phyloP scores from a whole-genome alignment of 1,140 invertebrate genomes.

The Drosophila jambulina region DNA sequence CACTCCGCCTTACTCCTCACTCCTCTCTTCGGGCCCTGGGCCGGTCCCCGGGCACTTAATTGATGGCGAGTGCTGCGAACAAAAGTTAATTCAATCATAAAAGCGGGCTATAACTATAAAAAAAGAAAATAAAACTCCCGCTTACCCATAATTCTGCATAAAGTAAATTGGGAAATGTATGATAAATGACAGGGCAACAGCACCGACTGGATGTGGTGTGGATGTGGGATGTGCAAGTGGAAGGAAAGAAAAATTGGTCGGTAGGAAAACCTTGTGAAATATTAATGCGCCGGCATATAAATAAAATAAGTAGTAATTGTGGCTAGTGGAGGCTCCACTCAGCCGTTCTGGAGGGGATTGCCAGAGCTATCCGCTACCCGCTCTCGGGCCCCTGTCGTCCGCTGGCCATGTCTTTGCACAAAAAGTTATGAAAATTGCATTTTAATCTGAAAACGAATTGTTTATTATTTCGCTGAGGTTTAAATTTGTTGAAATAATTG shows the following conservation, averaged over 20 bases:
- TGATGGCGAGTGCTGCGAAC: slow-evolving; percentile 50
- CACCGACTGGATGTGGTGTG: slow-evolving; percentile 11
- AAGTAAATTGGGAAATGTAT: slow-evolving; percentile 68
- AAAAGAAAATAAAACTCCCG: slow-evolving; percentile 1
- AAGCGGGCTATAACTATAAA: slow-evolving; percentile 63
- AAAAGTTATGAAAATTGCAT: slow-evolving; percentile 84
- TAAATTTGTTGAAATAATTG: slow-evolving; percentile 84
- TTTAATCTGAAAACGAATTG: slow-evolving; percentile 84
- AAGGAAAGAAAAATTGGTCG: slow-evolving; percentile 57
- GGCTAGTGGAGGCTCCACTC: slow-evolving; percentile 48
- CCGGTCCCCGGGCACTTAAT: slow-evolving; percentile 21
- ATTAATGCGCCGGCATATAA: slow-evolving; percentile 82
- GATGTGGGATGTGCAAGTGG: slow-evolving; percentile 10
- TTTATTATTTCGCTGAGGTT: slow-evolving; percentile 84
- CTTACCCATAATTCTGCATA: slow-evolving; percentile 48
- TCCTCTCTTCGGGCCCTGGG: background rate
- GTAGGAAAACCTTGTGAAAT: slow-evolving; percentile 71
- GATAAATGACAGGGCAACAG: slow-evolving; percentile 56
- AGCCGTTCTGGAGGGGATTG: slow-evolving; percentile 10
- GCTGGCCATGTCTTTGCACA: slow-evolving; percentile 63
- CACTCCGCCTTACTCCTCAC: background rate
- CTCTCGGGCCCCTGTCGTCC: slow-evolving; percentile 1
- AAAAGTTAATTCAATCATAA: slow-evolving; percentile 76
- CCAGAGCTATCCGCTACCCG: slow-evolving; percentile 2
- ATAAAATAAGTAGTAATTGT: slow-evolving; percentile 83